phyloP scores from a whole-genome alignment of 2,113 vertebrate genomes.

The Atractosteus spatula region DNA sequence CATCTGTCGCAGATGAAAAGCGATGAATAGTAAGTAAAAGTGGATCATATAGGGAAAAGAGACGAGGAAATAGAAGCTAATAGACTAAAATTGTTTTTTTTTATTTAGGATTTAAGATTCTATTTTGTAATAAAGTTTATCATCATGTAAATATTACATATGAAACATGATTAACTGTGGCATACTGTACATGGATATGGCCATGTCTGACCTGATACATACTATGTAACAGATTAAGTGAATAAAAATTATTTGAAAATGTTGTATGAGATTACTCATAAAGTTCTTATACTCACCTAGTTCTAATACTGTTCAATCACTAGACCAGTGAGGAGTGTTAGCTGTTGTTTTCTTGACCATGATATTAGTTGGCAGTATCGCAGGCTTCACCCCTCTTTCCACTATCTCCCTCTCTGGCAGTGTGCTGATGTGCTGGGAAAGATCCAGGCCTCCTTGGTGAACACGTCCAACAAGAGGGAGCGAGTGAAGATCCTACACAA shows the following conservation, averaged over 20 bases:
- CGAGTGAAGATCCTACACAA: conserved; percentile 92
- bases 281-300: not conserved
- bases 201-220: not conserved
- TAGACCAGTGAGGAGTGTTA: too few relatives aligned
- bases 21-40: too few relatives aligned
- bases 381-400: not conserved
- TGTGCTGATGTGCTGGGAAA: conserved; percentile 79
- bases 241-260: too few relatives aligned
- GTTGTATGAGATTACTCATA: not conserved
- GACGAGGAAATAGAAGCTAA: too few relatives aligned
- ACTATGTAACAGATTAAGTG: not conserved
- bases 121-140: too few relatives aligned
- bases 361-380: not conserved
- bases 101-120: too few relatives aligned
- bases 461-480: conserved; percentile 86
- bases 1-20: too few relatives aligned
- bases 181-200: too few relatives aligned
- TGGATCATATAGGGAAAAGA: too few relatives aligned
- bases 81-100: too few relatives aligned
- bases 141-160: too few relatives aligned
- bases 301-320: not conserved
- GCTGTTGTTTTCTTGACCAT: not conserved
- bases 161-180: too few relatives aligned
- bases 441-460: conserved; percentile 78
- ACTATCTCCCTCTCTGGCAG: conserved; percentile 49